A percentile compares a stretch with the other conserved stretches of the same genome.
phyloP scores from a whole-genome alignment of 2,113 vertebrate species.

The Notarius lentiginosus region DNA sequence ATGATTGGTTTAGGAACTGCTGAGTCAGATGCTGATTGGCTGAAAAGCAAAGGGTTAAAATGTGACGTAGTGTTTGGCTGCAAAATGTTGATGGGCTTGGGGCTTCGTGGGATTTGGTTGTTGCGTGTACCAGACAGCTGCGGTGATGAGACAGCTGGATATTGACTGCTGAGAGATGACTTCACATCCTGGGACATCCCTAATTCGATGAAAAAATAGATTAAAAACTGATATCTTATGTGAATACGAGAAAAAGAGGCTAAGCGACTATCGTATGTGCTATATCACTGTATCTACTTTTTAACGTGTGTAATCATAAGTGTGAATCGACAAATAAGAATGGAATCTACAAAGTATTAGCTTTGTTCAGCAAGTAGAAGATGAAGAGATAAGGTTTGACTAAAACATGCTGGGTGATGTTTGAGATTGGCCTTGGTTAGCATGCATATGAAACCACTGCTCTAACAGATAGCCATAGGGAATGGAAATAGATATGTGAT shows the following conservation, averaged over 20 bases:
- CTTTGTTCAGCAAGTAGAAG: not conserved
- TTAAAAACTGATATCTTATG: not conserved
- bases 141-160: slow-evolving; percentile 36
- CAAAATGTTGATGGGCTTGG: slow-evolving; percentile 21
- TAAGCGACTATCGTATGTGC: not conserved
- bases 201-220: not conserved
- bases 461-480: not conserved
- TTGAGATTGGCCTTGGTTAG: not conserved
- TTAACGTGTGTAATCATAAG: not conserved
- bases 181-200: slow-evolving; percentile 7
- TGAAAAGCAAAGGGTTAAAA: slow-evolving; percentile 51
- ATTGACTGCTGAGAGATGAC: slow-evolving; percentile 45
- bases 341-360: not conserved
- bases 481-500: not conserved
- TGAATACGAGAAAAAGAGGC: not conserved
- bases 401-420: not conserved
- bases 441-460: not conserved
- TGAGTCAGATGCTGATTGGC: slow-evolving; percentile 43
- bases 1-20: slow-evolving; percentile 46
- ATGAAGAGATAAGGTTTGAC: not conserved
- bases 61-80: slow-evolving; percentile 9
- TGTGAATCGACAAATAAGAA: not conserved
- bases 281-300: not conserved
- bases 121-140: slow-evolving; percentile 43
- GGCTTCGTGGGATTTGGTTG: slow-evolving; percentile 49